Base-by-base conservation (phyloP, 2,888 invertebrate genomes). In the Drosophila prolongata region DNA sequence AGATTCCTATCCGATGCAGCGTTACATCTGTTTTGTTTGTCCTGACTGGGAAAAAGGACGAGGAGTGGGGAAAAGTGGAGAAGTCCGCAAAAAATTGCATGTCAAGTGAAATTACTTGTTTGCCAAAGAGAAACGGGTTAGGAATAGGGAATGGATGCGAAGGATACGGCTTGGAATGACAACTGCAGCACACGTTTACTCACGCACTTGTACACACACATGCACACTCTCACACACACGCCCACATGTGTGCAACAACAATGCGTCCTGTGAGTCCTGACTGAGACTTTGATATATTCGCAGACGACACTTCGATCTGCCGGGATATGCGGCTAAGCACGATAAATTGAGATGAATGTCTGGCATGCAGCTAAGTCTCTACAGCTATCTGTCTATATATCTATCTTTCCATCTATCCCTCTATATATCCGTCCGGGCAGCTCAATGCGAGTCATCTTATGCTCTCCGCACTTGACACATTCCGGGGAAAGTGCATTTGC, bases 291-390 rank as follows among this genome's bases (percentile, higher is more conserved):
- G 73, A 87, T 69, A 80, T 76, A 78, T 76, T 75, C 70, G 58
- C 55, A 83, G 76, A 65, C 75, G 76, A 70, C 85, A 84, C 76
- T 76, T 83, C 81, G 81, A 89, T 84, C 87, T 78, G 71, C 50
- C 44, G 53, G 72, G 61, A 64, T 75, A 79, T 78, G 66, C 72
- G 73, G 66, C 78, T 77, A 79, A 77, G 70, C 68, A 66, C 83
- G 75, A 89, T 78, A 89, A 86, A 86, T 86, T 86, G 77, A 86
- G 87, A 89, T 88, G 87, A 86, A 86, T 86, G 83, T 64, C 60
- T 77, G 78, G 52, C 76, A 75, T 62, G 59, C 79, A 61, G 60
- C 77, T 34, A 73, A 66, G 68, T 50, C 46, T 46, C 61, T 57
- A 13, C 49, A 56, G 65, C 69, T 60, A 52, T 70, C 38, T 53